Base-by-base conservation (phyloP, 2,888 invertebrate genomes). In the Beris morrisii region DNA sequence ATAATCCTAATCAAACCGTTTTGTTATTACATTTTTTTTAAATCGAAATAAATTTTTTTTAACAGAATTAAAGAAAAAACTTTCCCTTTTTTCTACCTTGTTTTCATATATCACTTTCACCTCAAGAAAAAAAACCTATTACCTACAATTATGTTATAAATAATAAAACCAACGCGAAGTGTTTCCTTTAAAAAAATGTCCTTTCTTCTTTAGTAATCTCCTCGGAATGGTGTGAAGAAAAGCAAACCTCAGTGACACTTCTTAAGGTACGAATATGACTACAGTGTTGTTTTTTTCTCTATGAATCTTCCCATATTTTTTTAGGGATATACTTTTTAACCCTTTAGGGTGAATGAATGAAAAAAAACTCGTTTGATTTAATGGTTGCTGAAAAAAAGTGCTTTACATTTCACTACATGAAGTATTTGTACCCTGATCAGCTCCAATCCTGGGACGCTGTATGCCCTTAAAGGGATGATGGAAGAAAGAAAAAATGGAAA, bases 201-300 rank as follows among this genome's bases (percentile, higher is more conserved):
- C 52, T 38, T 48, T 45, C n/a, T 46, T 48, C 7, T 46, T 12
- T 45, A 30, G 13, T 59, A 59, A 59, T 59, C 58, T 30, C 48
- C 52, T 31, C 15, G 38, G 22, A 38, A 52, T 61, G 53, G 64
- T 64, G 64, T 54, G 64, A 64, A 64, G 64, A 64, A 64, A 64
- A 64, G 61, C 55, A 64, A 64, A 64, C 64, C 64, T 64, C 64
- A 64, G 54, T 54, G 43, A 64, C 64, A 61, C 61, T 61, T 61
- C 48, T 61, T 61, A 13, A n/a, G 55, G 22, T 48, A 13, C 46
- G 30, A 30, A 38, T 31, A n/a, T 56, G 22, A 43, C 55, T 38
- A 11, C 12, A 48, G 30, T 48, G 46, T 30, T 48, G 46, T 48
- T 48, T 59, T 58, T 59, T 48, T n/a, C 30, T 54, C 31, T n/a